Percentiles rank a stretch among this genome's conserved stretches.
Conservation (phyloP, 30 jellyfish, hydroid and myxozoan genomes). For the Clytia hemisphaerica region DNA sequence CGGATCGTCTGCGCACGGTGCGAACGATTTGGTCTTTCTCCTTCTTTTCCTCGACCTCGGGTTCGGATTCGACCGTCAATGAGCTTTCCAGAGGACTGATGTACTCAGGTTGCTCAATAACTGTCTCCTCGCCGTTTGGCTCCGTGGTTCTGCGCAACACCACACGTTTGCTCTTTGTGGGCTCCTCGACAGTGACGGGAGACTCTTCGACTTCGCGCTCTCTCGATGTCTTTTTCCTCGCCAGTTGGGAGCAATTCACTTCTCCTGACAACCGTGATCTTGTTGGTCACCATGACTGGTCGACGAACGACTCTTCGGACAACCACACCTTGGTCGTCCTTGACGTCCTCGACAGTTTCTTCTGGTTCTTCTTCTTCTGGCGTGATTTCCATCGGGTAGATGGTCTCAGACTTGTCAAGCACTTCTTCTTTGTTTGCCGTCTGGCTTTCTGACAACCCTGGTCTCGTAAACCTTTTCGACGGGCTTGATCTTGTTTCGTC, state of each 20-base stretch:
- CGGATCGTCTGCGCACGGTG: too few relatives aligned
- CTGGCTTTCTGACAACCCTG: constrained; percentile 23
- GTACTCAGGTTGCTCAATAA: constrained; percentile 67
- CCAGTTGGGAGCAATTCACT: constrained; percentile 54
- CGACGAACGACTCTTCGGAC: constrained; percentile 26
- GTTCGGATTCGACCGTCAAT: constrained; percentile 52
- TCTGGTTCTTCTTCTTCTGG: constrained; percentile 34
- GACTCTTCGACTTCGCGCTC: constrained; percentile 30
- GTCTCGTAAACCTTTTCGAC: constrained; percentile 67
- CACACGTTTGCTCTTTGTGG: constrained; percentile 31
- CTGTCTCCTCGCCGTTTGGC: constrained; percentile 53
- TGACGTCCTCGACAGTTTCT: constrained; percentile 19
- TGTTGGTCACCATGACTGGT: constrained; percentile 39
- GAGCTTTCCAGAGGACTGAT: constrained; percentile 48
- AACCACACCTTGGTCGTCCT: constrained; percentile 32
- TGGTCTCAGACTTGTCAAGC: constrained; percentile 69
- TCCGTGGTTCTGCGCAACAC: constrained; percentile 39
- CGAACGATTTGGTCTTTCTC: constrained; percentile 39
- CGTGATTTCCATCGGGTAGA: constrained; percentile 41
- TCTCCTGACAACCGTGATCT: constrained; percentile 20
- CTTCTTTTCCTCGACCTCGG: constrained; percentile 37
- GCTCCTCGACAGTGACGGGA: constrained; percentile 27
- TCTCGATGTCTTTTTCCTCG: constrained; percentile 33
- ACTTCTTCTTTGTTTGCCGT: constrained; percentile 59
- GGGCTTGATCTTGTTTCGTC: constrained; percentile 20